phyloP scores from a whole-genome alignment of 1,140 invertebrate species.

The Saxidomus purpurata region DNA sequence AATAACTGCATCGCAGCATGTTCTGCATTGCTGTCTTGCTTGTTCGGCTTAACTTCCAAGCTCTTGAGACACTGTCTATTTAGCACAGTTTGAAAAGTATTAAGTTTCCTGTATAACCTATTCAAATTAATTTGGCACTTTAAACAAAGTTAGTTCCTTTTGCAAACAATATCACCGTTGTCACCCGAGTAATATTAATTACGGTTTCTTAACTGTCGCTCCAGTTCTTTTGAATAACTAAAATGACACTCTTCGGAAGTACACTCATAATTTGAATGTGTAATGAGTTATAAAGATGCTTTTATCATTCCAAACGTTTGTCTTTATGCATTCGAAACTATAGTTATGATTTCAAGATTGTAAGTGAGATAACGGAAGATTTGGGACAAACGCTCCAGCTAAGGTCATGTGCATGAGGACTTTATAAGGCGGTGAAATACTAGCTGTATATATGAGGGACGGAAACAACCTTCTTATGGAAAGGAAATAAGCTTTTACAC shows the following conservation, averaged over 20 bases:
- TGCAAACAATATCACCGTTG: neutral
- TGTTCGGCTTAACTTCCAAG: no score
- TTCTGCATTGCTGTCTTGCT: no score
- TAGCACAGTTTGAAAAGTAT: neutral
- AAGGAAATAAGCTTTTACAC: constrained; percentile 12
- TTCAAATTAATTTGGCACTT: constrained; percentile 5
- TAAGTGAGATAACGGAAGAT: constrained; percentile 37
- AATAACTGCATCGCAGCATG: no score
- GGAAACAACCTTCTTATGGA: neutral
- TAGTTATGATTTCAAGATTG: constrained; percentile 40
- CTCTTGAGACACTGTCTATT: neutral
- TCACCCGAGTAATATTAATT: constrained; percentile 6
- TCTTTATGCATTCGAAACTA: constrained; percentile 49
- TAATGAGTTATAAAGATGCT: constrained; percentile 36
- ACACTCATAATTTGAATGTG: constrained; percentile 6
- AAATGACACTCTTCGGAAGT: constrained; percentile 33
- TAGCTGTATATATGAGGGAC: neutral
- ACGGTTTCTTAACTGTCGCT: constrained; percentile 15
- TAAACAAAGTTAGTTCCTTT: neutral
- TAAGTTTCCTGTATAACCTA: neutral
- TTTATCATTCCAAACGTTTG: neutral
- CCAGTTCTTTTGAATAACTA: constrained; percentile 22
- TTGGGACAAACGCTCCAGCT: constrained; percentile 14
- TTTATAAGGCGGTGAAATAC: constrained; percentile 1
- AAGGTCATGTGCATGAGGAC: constrained; percentile 16